These are phyloP conservation scores for Stenopsyche tienmushanensis DNA, from an alignment of 1,140 invertebrate species.

Conservation along the genomic window DNA sequence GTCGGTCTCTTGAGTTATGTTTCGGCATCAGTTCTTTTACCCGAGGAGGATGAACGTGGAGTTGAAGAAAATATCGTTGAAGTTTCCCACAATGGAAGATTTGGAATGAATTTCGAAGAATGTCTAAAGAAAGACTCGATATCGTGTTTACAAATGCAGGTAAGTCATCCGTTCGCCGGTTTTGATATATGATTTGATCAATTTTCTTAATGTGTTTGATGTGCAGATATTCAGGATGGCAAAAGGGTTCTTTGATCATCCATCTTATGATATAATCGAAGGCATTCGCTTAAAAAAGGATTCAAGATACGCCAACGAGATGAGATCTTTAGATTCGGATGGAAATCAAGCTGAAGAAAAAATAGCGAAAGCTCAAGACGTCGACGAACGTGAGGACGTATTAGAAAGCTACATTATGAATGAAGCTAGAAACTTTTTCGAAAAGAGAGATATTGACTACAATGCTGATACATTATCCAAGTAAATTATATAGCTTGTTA, in stretches of 20 bases:
- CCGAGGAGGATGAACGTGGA: slow-evolving; percentile 13
- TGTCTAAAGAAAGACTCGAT: slow-evolving; percentile 67
- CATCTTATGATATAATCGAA: slow-evolving; percentile 58
- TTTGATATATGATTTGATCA: neutral
- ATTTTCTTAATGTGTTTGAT: neutral
- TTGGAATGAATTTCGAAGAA: slow-evolving; percentile 49
- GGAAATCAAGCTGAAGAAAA: slow-evolving; percentile 44
- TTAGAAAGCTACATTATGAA: slow-evolving; percentile 62
- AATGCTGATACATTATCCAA: neutral
- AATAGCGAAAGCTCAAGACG: slow-evolving; percentile 52
- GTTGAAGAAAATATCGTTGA: slow-evolving; percentile 18
- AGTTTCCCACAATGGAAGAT: slow-evolving; percentile 21
- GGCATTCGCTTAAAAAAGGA: slow-evolving; percentile 61
- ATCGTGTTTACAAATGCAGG: slow-evolving; percentile 63
- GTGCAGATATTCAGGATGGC: slow-evolving; percentile 58
- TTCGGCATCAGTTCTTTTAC: neutral
- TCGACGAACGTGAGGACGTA: slow-evolving; percentile 58
- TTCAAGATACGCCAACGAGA: slow-evolving; percentile 44
- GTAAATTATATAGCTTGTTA: neutral
- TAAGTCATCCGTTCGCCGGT: slow-evolving; percentile 41
- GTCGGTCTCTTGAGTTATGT: neutral
- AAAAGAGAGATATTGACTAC: slow-evolving; percentile 37
- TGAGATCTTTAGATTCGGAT: slow-evolving; percentile 47
- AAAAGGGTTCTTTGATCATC: slow-evolving; percentile 63
- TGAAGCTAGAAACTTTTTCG: slow-evolving; percentile 58